Base-by-base conservation (phyloP, 2,113 vertebrate species). In the Chrysemys picta region DNA sequence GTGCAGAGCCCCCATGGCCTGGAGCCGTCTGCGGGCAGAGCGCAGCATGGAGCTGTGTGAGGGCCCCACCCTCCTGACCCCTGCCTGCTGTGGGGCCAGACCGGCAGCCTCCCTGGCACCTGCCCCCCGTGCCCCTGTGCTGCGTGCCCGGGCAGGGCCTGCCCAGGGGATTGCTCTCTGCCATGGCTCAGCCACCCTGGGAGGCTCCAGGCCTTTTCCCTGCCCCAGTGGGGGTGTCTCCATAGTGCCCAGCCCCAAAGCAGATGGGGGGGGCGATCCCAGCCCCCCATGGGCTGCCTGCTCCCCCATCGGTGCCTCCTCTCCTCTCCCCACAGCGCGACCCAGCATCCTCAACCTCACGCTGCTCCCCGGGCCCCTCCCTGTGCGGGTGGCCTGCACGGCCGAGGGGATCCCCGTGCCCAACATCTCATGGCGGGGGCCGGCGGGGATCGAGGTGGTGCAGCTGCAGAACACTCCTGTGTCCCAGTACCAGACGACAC, bases 391-490 rank as follows among this genome's bases (percentile, higher is more conserved):
- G 16, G 6, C n/a, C 65, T 72, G 69, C n/a, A 72, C 7, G 6
- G 69, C 69, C 19, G 69, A 42, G 69, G 69, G 69, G 35, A 38
- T 5, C 2, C 69, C 69, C 8, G 2, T 11, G 69, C 69, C 69
- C 69, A 72, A 72, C n/a, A 72, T 72, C 69, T 24, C 69, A 4
- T 72, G 69, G 69, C 21, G 5, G 69, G 69, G 69, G 35, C 69
- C 19, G 16, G 35, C 35, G 17, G 21, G 19, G 17, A 72, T 8
- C 19, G 4, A 17, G 21, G 35, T 21, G 19, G 22, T 1, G 10
- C 38, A 11, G n/a, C 1, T 1, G 21, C 38, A 5, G 38, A 1
- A 25, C 5, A 3, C 22, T 10, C 1, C 6, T 17, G n/a, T 6
- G 38, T 1, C 9, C 11, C 1, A 0, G 19, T 2, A 11, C 38